phyloP scores from a whole-genome alignment of 2,113 vertebrate genomes.

The Ancistrus triradiatus region DNA sequence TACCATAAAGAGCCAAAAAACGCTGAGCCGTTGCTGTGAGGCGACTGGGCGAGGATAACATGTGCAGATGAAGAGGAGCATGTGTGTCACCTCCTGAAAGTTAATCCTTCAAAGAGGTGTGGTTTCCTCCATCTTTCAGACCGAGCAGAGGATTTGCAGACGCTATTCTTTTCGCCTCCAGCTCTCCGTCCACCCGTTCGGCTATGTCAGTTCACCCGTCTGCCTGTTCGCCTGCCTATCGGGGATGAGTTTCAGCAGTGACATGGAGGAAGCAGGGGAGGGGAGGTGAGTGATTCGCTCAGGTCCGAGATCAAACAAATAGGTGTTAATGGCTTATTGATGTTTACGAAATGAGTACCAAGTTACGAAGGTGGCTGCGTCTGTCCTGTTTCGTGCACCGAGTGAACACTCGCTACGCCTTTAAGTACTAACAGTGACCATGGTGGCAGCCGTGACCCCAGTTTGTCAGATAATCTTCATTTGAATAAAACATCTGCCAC shows the following conservation, averaged over 20 bases:
- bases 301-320: neutral
- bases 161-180: constrained; percentile 37
- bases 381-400: too few species aligned
- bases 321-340: too few species aligned
- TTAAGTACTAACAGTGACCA: too few species aligned
- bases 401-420: too few species aligned
- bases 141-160: constrained; percentile 12
- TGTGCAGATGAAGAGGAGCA: constrained; percentile 37
- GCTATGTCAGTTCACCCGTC: neutral
- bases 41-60: constrained; percentile 20
- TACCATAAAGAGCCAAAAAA: constrained; percentile 55
- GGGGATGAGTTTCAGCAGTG: constrained; percentile 60
- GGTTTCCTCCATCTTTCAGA: constrained; percentile 45
- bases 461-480: too few species aligned
- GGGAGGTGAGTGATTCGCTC: constrained; percentile 61
- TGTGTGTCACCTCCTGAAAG: constrained; percentile 53
- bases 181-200: constrained; percentile 35
- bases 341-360: too few species aligned
- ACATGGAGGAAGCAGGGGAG: constrained; percentile 67
- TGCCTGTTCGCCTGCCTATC: constrained; percentile 3
- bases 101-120: constrained; percentile 72
- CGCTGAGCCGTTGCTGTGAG: constrained; percentile 46
- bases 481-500: too few species aligned
- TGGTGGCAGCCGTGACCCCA: too few species aligned
- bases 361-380: too few species aligned